phyloP scores from a whole-genome alignment of 2,888 invertebrate species.

The Melanargia galathea region DNA sequence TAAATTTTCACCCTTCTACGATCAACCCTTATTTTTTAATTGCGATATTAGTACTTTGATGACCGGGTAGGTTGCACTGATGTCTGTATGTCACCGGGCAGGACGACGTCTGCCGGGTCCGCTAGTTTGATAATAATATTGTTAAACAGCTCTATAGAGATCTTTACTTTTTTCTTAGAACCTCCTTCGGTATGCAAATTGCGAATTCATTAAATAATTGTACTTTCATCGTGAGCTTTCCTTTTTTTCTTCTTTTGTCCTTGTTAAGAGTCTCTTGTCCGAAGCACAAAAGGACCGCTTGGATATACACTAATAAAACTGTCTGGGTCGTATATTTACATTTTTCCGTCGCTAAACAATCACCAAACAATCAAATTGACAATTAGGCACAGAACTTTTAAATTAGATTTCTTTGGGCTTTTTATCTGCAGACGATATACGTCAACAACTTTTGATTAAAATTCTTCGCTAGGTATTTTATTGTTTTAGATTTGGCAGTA shows the following conservation, averaged over 20 bases:
- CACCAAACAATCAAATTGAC: conserved; percentile 31
- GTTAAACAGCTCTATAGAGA: conserved; percentile 48
- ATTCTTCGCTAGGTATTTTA: too few species aligned
- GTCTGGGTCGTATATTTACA: conserved; percentile 35
- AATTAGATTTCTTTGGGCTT: conserved; percentile 28
- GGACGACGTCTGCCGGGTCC: too few species aligned
- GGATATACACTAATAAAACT: conserved; percentile 51
- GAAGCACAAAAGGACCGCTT: conserved; percentile 56
- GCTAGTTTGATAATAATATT: too few species aligned
- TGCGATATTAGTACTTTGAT: too few species aligned
- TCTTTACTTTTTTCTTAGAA: conserved; percentile 56
- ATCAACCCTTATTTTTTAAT: too few species aligned
- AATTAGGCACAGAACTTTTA: conserved; percentile 21
- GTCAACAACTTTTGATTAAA: conserved; percentile 1
- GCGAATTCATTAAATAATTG: conserved; percentile 78
- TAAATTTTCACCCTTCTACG: too few species aligned
- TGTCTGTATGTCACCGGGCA: too few species aligned
- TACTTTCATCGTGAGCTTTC: conserved; percentile 63
- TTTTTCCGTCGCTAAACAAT: conserved; percentile 27
- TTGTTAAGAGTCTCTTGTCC: conserved; percentile 69
- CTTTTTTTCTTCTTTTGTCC: conserved; percentile 60
- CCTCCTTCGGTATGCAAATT: conserved; percentile 76
- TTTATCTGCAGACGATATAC: conserved; percentile 6
- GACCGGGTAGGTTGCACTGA: too few species aligned
- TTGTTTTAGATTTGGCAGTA: too few species aligned